Percentiles rank a stretch among this genome's conserved stretches.
These are phyloP conservation scores for Mus spretus DNA, from an alignment of 2,797 vertebrate species.

Conservation along the genomic window DNA sequence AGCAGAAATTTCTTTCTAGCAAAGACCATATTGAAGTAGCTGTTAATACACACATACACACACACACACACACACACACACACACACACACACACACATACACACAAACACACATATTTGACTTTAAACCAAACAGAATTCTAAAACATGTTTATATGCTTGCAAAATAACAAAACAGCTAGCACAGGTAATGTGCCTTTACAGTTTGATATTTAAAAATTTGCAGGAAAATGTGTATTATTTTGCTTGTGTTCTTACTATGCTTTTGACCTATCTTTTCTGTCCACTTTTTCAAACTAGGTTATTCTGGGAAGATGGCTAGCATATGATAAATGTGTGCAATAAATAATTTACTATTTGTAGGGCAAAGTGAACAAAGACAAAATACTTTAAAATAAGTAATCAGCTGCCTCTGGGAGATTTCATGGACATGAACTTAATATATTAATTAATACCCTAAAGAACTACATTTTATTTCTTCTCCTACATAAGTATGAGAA, in stretches of 20 bases:
- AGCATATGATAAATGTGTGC: slow-evolving; percentile 75
- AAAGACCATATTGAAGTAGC: neutral
- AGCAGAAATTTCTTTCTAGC: neutral
- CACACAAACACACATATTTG: neutral
- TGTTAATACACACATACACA: neutral
- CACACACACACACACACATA: too few relatives aligned
- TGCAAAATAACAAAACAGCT: neutral
- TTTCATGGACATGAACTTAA: slow-evolving; percentile 67
- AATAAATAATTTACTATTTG: slow-evolving; percentile 78
- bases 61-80: too few relatives aligned
- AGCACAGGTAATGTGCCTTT: neutral
- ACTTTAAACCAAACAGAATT: slow-evolving; percentile 40
- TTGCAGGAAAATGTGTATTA: neutral
- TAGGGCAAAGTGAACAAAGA: slow-evolving; percentile 72
- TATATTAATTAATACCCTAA: slow-evolving; percentile 76
- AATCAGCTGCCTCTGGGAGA: slow-evolving; percentile 59
- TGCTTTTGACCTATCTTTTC: slow-evolving; percentile 62
- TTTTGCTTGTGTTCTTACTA: slow-evolving; percentile 29
- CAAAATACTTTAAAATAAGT: slow-evolving; percentile 58
- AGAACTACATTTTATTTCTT: slow-evolving; percentile 52
- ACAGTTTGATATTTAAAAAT: slow-evolving; percentile 47
- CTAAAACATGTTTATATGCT: slow-evolving; percentile 18
- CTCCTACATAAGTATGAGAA: neutral
- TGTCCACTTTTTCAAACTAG: slow-evolving; percentile 48
- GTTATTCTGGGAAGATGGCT: slow-evolving; percentile 67